Evolutionary conservation across 2,888 invertebrate species (phyloP).

Genomic region (Trilocha varians): DNA sequence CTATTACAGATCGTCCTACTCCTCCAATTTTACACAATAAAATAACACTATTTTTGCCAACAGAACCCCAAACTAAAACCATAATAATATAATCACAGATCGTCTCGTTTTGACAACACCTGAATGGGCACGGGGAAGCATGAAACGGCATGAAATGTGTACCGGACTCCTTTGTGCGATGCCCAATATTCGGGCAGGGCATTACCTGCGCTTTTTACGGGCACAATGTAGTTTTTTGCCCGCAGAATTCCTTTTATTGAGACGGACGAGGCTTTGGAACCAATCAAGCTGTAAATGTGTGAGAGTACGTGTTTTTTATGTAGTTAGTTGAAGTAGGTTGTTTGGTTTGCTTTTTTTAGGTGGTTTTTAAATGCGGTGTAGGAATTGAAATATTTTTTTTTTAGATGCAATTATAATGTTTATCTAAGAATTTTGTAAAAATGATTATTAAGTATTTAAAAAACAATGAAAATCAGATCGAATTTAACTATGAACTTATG

Average conservation of each 20-base stretch:
- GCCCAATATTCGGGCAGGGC: slow-evolving; percentile 6
- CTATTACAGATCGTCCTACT: no score
- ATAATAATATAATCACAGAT: not conserved
- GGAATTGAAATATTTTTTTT: no score
- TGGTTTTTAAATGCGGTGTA: no score
- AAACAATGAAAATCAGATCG: no score
- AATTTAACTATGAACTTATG: no score
- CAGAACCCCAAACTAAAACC: not conserved
- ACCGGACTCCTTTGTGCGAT: slow-evolving; percentile 7
- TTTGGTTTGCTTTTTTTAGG: slow-evolving; percentile 7
- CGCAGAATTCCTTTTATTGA: slow-evolving; percentile 27
- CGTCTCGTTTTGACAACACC: slow-evolving; percentile 5
- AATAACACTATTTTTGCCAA: not conserved
- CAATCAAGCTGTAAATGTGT: slow-evolving; percentile 49
- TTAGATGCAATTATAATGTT: no score
- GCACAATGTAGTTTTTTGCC: slow-evolving; percentile 20
- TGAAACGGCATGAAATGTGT: slow-evolving; percentile 12
- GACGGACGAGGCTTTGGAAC: slow-evolving; percentile 40
- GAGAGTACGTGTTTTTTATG: slow-evolving; percentile 8
- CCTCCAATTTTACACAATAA: no score
- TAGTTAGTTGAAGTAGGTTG: not conserved
- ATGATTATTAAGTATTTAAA: no score
- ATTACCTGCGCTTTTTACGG: slow-evolving; percentile 26
- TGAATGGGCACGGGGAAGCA: slow-evolving; percentile 13
- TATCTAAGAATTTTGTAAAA: no score